Evolutionary conservation across 35 echinoderm and acorn worm genomes (phyloP).

Genomic region (Stichopus chloronotus): DNA sequence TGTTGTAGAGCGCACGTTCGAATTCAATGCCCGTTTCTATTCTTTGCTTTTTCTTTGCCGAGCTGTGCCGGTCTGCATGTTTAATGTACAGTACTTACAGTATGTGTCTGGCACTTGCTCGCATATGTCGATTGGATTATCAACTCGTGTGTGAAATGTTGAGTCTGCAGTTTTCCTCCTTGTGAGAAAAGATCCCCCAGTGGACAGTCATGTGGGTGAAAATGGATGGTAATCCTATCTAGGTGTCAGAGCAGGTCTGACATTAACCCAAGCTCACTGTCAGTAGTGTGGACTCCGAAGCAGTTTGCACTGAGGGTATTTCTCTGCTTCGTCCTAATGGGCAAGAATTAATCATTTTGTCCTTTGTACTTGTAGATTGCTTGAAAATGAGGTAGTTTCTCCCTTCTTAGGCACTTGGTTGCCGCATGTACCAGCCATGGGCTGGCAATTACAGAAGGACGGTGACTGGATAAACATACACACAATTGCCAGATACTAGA

Average conservation of each 20-base stretch:
- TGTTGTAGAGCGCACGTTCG: no score
- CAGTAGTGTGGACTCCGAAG: neutral
- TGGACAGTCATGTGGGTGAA: neutral
- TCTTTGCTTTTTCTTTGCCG: no score
- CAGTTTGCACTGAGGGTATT: neutral
- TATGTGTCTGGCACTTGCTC: no score
- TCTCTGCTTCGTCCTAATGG: neutral
- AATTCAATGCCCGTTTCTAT: no score
- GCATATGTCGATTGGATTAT: neutral
- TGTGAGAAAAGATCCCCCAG: neutral
- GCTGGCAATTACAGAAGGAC: no score
- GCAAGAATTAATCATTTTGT: neutral
- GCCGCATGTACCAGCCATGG: neutral
- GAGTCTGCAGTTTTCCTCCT: neutral
- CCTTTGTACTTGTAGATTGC: neutral
- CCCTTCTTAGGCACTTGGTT: neutral
- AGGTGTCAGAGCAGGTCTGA: neutral
- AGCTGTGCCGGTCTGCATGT: no score
- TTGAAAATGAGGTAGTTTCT: neutral
- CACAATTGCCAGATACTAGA: no score
- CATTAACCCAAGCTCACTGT: neutral
- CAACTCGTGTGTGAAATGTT: neutral
- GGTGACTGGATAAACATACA: no score
- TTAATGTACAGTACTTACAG: no score
- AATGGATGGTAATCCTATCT: neutral